Percentiles rank a stretch among this genome's conserved stretches.
phyloP scores from a whole-genome alignment of 1,140 invertebrate genomes.

The Aricia agestis region DNA sequence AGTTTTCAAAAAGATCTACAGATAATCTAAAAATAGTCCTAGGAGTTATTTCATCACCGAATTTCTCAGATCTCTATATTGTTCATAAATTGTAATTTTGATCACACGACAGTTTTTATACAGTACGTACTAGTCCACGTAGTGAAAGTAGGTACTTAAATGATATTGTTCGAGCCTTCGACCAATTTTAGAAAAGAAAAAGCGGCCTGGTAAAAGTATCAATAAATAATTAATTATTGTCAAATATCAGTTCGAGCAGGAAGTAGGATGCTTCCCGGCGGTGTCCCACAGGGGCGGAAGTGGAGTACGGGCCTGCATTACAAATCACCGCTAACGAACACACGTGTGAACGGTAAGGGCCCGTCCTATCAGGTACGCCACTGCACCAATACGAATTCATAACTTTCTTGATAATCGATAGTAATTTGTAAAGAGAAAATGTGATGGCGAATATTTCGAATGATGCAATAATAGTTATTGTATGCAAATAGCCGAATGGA shows the following conservation, averaged over 20 bases:
- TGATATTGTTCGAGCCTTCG: no score
- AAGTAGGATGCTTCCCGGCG: slow-evolving; percentile 65
- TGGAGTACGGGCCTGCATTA: slow-evolving; percentile 58
- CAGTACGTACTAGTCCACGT: no score
- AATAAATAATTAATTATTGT: slow-evolving; percentile 55
- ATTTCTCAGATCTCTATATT: no score
- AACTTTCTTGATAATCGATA: not conserved
- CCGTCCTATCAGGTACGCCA: slow-evolving; percentile 9
- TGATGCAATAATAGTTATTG: not conserved
- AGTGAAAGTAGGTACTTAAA: no score
- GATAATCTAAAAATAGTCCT: no score
- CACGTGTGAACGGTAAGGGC: slow-evolving; percentile 28
- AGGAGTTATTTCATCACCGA: no score
- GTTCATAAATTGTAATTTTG: no score
- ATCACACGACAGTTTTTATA: no score
- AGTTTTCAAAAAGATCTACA: no score
- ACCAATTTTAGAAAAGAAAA: no score
- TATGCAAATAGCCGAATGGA: not conserved
- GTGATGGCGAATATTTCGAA: not conserved
- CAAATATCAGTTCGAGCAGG: slow-evolving; percentile 60
- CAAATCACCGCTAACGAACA: slow-evolving; percentile 63
- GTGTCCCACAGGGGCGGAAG: slow-evolving; percentile 58
- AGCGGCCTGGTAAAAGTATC: not conserved
- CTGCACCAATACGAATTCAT: not conserved
- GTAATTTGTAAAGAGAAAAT: slow-evolving; percentile 18